Conservation (phyloP, 2,113 vertebrate genomes). For the Argyrosomus japonicus region DNA sequence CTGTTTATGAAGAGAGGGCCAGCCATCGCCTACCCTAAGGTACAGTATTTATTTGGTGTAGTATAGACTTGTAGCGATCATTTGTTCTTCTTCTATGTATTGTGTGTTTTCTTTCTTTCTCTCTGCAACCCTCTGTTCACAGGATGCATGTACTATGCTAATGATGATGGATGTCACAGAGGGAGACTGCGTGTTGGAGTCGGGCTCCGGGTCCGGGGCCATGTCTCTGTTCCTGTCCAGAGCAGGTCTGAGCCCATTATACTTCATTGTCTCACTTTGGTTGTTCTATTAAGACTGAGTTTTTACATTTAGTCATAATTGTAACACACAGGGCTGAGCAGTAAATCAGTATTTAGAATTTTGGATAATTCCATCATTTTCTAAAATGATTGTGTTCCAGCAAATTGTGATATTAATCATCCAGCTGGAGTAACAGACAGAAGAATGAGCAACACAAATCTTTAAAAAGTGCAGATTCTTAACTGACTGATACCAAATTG, state of each 20-base stretch:
- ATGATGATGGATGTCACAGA: slow-evolving; percentile 89
- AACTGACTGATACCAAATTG: too few relatives aligned
- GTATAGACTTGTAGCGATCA: rapidly evolving
- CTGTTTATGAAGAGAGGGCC: slow-evolving; percentile 89
- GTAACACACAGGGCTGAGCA: too few relatives aligned
- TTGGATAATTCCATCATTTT: too few relatives aligned
- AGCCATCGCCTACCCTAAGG: slow-evolving; percentile 91
- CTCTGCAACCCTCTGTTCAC: background rate
- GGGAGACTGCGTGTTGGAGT: slow-evolving; percentile 91
- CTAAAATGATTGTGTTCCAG: too few relatives aligned
- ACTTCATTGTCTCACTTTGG: background rate
- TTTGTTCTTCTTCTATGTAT: background rate
- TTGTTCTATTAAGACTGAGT: too few relatives aligned
- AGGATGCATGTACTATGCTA: slow-evolving; percentile 87
- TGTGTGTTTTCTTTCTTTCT: background rate
- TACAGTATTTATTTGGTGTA: slow-evolving; percentile 49
- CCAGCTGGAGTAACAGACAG: too few relatives aligned
- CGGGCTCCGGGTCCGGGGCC: slow-evolving; percentile 90
- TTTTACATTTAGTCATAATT: too few relatives aligned
- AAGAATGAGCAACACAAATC: too few relatives aligned
- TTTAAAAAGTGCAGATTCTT: too few relatives aligned
- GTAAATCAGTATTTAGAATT: too few relatives aligned
- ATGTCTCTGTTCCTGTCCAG: slow-evolving; percentile 93
- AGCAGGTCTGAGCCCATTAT: slow-evolving; percentile 85
- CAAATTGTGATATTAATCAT: too few relatives aligned